Base-by-base conservation (phyloP, 2,797 vertebrate species). In the Scolopax rusticola region DNA sequence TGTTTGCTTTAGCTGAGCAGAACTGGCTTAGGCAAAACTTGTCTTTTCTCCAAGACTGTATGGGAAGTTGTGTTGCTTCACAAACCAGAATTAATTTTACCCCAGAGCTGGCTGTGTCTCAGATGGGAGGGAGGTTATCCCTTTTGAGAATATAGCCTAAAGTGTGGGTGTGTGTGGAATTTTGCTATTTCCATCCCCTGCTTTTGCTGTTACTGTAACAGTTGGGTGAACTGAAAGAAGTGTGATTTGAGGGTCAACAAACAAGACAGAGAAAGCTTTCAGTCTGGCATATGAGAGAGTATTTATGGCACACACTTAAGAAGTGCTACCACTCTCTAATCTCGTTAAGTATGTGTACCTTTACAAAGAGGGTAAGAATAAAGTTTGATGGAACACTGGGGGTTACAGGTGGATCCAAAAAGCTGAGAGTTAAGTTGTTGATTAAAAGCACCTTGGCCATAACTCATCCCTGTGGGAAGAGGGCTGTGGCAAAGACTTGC, bases 181-280 rank as follows among this genome's bases (percentile, higher is more conserved):
- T 85, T 50, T 85, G 51, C 65, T 68, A 12, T 86, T 87, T 92
- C 50, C 32, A 84, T 90, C 63, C 76, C 51, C 91, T 96, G 73
- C 89, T 94, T 92, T 87, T 95, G 82, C 89, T 93, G 68, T 80
- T 94, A 68, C 76, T 88, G 59, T 90, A 94, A 88, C 95, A 95
- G 94, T 88, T 90, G 94, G 79, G 57, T 75, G 82, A 93, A 91
- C 61, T 67, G 65, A 95, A 90, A 78, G 73, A 96, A 89, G 90
- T 93, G 92, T 90, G 81, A 93, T 89, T 79, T 92, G 71, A 95
- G 84, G 95, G 92, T 96, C 90, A 84, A 56, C 65, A 87, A 79
- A 90, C 59, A 81, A 13, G 47, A 91, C 50, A 59, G 61, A 76
- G 68, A 68, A 69, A 88, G 69, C 40, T 94, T 92, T 95, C 67